Conservation (phyloP, 2,888 invertebrate species). For the Leucozona laternaria region DNA sequence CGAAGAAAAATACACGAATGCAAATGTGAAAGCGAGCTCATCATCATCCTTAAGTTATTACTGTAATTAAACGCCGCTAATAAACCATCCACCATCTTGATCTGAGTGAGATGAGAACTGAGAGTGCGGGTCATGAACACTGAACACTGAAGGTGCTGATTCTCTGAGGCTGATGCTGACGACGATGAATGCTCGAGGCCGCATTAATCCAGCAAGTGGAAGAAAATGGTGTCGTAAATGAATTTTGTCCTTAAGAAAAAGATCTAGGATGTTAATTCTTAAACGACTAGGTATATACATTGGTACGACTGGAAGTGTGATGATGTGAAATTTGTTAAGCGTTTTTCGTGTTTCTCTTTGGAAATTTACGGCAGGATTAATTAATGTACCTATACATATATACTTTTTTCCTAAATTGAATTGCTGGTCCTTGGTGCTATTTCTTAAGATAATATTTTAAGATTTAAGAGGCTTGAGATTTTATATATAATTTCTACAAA, state of each 20-base stretch:
- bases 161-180: constrained; percentile 10
- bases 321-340: constrained; percentile 54
- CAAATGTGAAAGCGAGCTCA: constrained; percentile 73
- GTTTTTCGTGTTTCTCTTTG: constrained; percentile 33
- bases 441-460: not conserved
- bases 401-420: not conserved
- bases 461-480: not conserved
- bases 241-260: constrained; percentile 55
- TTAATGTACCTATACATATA: not conserved
- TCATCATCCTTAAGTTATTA: constrained; percentile 76
- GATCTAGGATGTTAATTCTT: constrained; percentile 19
- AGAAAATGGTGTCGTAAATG: constrained; percentile 50
- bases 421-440: not conserved
- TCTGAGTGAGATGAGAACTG: constrained; percentile 33
- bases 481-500: no score
- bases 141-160: not conserved
- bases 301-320: constrained; percentile 21
- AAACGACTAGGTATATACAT: not conserved
- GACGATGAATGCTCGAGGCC: constrained; percentile 55
- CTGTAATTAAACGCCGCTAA: constrained; percentile 76
- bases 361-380: constrained; percentile 8
- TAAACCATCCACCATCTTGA: constrained; percentile 74
- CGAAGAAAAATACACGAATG: constrained; percentile 69
- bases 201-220: constrained; percentile 47
- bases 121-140: not conserved